Base-by-base conservation (phyloP, 2,888 invertebrate genomes). In the Coelopa pilipes region DNA sequence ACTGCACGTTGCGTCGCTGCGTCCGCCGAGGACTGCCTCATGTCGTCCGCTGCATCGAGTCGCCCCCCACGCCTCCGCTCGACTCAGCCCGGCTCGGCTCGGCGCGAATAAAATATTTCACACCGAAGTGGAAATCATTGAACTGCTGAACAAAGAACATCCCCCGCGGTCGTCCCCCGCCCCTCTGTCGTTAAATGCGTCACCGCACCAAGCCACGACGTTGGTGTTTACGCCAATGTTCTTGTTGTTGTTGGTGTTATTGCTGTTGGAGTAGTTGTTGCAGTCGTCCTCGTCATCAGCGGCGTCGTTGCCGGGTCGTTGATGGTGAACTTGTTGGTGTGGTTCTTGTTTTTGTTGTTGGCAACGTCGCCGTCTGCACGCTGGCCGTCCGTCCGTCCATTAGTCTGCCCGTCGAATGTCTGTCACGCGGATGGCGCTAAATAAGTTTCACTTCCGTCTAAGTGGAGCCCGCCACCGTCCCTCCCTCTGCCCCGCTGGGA, bases 401-500 rank as follows among this genome's bases (percentile, higher is more conserved):
- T 7, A 7, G 34, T 4, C 34, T 2, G 7, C 34, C 34, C 34
- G 34, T 34, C 7, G 34, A 34, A 34, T 34, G 34, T 13, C 53
- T 53, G 53, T n/a, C 53, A 53, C n/a, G 53, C 53, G 62, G 9
- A 5, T 50, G 66, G 66, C 66, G 66, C 66, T 66, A 66, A 66
- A 66, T 15, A 19, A 66, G 21, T 15, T 66, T 24, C 24, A 50
- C 66, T 66, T 66, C 66, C 66, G 66, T 53, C 66, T 66, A 17
- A 7, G 11, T 49, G 49, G 47, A 21, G 5, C 34, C 34, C 34
- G 7, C 2, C 7, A 2, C 34, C 34, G 7, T 34, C 34, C 4
- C 7, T 34, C 34, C 7, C 34, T 2, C 7, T 34, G 4, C 7
- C 34, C 7, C 34, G 34, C 34, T 7, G 34, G 2, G 34, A 34